A percentile compares a stretch with the other conserved stretches of the same genome.
Evolutionary conservation across 2,113 vertebrate species (phyloP).

Genomic region (Pygoscelis adeliae): DNA sequence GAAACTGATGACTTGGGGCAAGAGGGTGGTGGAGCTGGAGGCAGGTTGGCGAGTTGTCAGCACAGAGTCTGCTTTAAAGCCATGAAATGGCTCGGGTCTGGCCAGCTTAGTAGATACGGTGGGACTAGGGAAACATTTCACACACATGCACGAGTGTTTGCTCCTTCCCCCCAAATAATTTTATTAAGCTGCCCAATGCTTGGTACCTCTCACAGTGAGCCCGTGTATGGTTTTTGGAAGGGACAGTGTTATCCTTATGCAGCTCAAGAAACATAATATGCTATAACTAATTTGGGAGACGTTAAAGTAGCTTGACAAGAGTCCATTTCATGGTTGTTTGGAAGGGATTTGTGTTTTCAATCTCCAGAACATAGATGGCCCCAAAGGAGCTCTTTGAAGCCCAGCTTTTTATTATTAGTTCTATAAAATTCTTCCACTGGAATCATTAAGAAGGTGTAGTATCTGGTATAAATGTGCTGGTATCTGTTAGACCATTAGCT

Average conservation of each 20-base stretch:
- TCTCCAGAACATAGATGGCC: constrained; percentile 2
- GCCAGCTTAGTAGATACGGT: neutral
- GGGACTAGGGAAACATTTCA: neutral
- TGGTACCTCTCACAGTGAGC: neutral
- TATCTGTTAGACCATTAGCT: constrained; percentile 16
- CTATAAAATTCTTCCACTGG: constrained; percentile 3
- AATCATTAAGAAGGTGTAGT: constrained; percentile 40
- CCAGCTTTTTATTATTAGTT: constrained; percentile 45
- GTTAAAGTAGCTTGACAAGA: constrained; percentile 4
- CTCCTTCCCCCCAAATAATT: neutral
- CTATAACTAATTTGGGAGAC: neutral
- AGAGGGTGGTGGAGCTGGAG: neutral
- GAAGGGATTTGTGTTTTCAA: constrained; percentile 37
- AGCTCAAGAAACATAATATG: neutral
- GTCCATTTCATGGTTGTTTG: constrained; percentile 29
- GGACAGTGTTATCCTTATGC: neutral
- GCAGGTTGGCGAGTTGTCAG: neutral
- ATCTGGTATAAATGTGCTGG: constrained; percentile 16
- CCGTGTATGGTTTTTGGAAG: neutral
- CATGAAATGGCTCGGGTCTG: neutral
- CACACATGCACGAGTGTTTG: neutral
- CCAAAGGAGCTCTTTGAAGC: constrained; percentile 32
- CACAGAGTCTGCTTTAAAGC: neutral
- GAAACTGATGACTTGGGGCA: neutral
- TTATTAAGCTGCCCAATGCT: neutral